Base-by-base conservation (phyloP, 1,140 invertebrate species). In the Chlorops oryzae region DNA sequence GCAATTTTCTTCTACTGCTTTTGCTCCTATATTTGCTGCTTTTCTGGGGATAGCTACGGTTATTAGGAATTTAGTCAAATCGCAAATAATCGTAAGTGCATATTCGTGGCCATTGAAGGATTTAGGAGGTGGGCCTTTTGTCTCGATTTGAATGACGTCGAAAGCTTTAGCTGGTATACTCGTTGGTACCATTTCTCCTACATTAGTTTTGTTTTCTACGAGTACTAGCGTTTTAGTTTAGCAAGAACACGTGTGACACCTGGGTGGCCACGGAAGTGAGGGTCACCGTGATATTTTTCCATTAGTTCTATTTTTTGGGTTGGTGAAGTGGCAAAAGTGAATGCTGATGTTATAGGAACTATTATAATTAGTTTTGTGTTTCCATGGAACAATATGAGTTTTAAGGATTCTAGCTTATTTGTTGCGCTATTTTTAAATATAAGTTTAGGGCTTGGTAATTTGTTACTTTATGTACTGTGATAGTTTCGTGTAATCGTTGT, bases 71-170 rank as follows among this genome's bases (percentile, higher is more conserved):
- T 32, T 9, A 32, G 28, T 32, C n/a, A 32, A n/a, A 32, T 32
- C 28, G 28, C 28, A 32, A 32, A 43, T 43, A 5, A 43, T 13
- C 10, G 41, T 43, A 9, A 43, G 10, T 17, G 41, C 41, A 43
- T 43, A 43, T 43, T 22, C 9, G 17, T 43, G 21, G 6, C 41
- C 41, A 5, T 43, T 10, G 7, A 22, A 9, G 7, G 28, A 32
- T n/a, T 32, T 32, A 32, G 28, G 28, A 9, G n/a, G n/a, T 32
- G 7, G 28, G n/a, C 28, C 28, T 32, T 9, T 32, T 32, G 28
- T 32, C 7, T 32, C 28, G 7, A 32, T 32, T 32, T 32, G 28
- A 7, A 32, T 9, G 7, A 32, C 28, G 7, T 32, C 28, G 28
- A 32, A 32, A 32, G 28, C 7, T n/a, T 32, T 32, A 9, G 7